Evolutionary conservation across 2,888 invertebrate genomes (phyloP).

Genomic region (Troilus luridus): DNA sequence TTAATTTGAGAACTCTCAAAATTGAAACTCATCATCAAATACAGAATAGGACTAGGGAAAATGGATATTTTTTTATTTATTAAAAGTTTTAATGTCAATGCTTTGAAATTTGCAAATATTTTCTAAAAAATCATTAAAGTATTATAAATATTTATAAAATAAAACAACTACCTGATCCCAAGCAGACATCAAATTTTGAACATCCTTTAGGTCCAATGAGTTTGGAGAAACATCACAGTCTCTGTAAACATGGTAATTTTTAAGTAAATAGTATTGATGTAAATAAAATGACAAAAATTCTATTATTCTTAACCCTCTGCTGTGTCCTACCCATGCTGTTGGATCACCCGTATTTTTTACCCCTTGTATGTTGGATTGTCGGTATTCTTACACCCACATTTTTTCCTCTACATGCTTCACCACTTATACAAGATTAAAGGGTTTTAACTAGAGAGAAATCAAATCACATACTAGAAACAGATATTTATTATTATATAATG

Average conservation of each 20-base stretch:
- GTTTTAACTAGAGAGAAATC: too few relatives aligned
- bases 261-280: background rate
- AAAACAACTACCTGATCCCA: constrained; percentile 43
- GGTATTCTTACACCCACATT: too few relatives aligned
- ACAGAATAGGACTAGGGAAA: background rate
- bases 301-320: too few relatives aligned
- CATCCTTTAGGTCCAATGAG: constrained; percentile 16
- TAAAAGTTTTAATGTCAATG: background rate
- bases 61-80: background rate
- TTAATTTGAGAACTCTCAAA: background rate
- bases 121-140: too few relatives aligned
- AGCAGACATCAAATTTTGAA: constrained; percentile 28
- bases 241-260: background rate
- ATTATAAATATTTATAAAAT: background rate
- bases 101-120: background rate
- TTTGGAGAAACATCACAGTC: background rate
- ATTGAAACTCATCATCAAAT: background rate
- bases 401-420: too few relatives aligned
- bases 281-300: background rate
- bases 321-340: too few relatives aligned
- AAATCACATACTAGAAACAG: too few relatives aligned
- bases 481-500: too few relatives aligned
- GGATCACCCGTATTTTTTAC: too few relatives aligned
- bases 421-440: too few relatives aligned
- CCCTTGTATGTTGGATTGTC: too few relatives aligned